Evolutionary conservation across 1,140 invertebrate genomes (phyloP).

Genomic region (Cephus cinctus): DNA sequence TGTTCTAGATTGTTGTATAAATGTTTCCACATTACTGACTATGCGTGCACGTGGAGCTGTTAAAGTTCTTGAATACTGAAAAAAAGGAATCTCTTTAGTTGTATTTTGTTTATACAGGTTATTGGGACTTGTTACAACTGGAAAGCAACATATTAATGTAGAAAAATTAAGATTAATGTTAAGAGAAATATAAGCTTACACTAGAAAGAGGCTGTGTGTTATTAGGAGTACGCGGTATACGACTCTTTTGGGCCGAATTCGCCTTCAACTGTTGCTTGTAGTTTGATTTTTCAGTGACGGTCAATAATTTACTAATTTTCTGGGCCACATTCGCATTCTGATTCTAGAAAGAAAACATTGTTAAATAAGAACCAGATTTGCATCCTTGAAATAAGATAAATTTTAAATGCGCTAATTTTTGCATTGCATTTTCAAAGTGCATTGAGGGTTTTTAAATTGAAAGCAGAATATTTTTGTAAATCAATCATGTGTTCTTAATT

Average conservation of each 20-base stretch:
- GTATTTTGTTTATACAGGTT: background rate
- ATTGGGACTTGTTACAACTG: background rate
- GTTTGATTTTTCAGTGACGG: constrained; percentile 21
- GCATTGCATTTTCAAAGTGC: too few species aligned
- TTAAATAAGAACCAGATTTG: too few species aligned
- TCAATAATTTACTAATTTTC: constrained; percentile 16
- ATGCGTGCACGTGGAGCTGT: constrained; percentile 39
- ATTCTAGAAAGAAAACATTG: constrained; percentile 27
- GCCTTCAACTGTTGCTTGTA: constrained; percentile 27
- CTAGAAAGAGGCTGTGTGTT: constrained; percentile 22
- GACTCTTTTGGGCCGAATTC: constrained; percentile 28
- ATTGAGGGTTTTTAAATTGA: too few species aligned
- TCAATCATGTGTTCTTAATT: background rate
- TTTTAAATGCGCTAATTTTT: too few species aligned
- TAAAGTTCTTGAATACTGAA: constrained; percentile 35
- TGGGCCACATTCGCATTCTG: constrained; percentile 14
- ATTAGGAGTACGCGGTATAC: constrained; percentile 35
- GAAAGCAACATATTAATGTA: background rate
- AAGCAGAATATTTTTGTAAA: background rate
- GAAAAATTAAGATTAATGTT: too few species aligned
- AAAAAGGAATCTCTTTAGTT: constrained; percentile 13
- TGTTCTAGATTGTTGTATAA: constrained; percentile 33
- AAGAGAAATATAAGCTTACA: constrained; percentile 21
- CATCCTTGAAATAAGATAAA: too few species aligned
- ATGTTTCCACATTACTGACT: constrained; percentile 37